Base-by-base conservation (phyloP, 2,888 invertebrate species). In the Drosophila flavopinicola region DNA sequence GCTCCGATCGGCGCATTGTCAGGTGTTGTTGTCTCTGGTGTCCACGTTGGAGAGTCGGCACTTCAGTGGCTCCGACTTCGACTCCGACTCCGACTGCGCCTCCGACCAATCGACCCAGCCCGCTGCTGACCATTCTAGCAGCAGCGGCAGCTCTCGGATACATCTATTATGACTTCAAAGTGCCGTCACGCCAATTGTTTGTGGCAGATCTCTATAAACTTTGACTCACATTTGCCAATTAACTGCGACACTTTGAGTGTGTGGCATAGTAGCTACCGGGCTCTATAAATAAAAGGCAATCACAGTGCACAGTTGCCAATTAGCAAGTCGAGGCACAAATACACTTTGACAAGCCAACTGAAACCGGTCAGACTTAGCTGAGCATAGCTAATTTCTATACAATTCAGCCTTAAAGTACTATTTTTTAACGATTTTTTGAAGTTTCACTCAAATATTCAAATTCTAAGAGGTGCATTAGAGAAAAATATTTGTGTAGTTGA, bases 111-210 rank as follows among this genome's bases (percentile, higher is more conserved):
- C 29, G 11, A 10, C 44, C 11, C 20, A 44, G 20, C 20, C 30
- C 30, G 17, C 6, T 6, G 39, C 10, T 25, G 41, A 1, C 17
- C 39, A 15, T 35, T 39, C 13, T 13, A 35, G 33, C 29, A 25
- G 37, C 49, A 42, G 38, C 32, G 20, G 42, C 70, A 51, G 49
- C 45, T 39, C 67, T 64, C 51, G 54, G 45, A 51, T 66, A 78
- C 86, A 82, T 82, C 80, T 82, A 87, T 82, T 82, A 85, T 87
- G 82, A 82, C 87, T 82, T 82, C 88, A 87, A 87, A 82, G 87
- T 69, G 79, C 79, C 79, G 83, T 79, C 79, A 78, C 75, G 85
- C 78, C 87, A 87, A 87, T 80, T 80, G 87, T 87, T 71, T 85
- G 66, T 73, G 87, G 82, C 87, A 79, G 51, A 64, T 87, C 87